phyloP scores from a whole-genome alignment of 2,113 vertebrate species.

The Atrichornis clamosus region DNA sequence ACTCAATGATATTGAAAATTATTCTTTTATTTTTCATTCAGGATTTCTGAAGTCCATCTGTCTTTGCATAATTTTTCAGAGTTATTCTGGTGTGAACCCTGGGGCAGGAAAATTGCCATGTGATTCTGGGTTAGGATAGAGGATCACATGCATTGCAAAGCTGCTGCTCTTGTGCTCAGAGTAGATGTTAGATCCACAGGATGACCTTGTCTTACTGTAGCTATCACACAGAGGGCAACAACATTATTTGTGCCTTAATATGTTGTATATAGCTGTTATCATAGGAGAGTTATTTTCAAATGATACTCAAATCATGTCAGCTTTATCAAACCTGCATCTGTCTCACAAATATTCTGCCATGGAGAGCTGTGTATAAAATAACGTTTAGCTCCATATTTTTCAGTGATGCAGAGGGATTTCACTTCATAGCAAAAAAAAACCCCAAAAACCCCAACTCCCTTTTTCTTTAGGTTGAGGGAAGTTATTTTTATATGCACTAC shows the following conservation, averaged over 20 bases:
- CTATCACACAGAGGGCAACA: neutral
- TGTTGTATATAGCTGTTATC: neutral
- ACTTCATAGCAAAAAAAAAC: neutral
- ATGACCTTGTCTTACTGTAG: neutral
- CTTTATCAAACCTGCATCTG: neutral
- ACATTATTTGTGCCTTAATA: neutral
- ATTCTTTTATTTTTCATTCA: neutral
- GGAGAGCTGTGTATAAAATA: neutral
- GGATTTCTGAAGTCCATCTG: neutral
- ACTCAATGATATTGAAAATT: neutral
- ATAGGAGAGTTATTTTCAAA: neutral
- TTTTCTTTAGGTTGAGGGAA: neutral
- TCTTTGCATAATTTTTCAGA: neutral
- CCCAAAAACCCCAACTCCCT: neutral
- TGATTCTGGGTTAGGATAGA: neutral
- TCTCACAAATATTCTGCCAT: neutral
- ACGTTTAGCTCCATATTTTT: neutral
- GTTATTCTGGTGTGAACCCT: neutral
- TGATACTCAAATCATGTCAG: neutral
- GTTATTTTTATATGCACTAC: neutral
- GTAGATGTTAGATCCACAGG: neutral
- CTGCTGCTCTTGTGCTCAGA: neutral
- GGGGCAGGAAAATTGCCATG: neutral
- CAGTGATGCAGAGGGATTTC: neutral
- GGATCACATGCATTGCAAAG: accelerated